Evolutionary conservation across 2,113 vertebrate species (phyloP).

Genomic region (Pseudorhombus dupliciocellatus): DNA sequence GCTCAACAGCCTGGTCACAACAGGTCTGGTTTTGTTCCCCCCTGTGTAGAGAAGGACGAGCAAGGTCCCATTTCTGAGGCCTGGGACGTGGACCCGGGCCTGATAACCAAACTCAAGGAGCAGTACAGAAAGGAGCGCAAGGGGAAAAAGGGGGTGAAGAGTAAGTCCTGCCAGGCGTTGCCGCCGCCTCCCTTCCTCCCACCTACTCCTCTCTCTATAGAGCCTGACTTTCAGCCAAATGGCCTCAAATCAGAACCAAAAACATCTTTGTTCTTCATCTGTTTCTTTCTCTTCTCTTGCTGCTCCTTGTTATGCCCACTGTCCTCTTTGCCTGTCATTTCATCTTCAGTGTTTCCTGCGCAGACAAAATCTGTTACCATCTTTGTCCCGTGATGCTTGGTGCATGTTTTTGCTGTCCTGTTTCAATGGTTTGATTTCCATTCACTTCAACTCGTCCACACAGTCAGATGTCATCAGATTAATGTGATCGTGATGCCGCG

Average conservation of each 20-base stretch:
- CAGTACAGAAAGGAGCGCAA: slow-evolving; percentile 99
- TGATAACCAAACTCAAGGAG: slow-evolving; percentile 99
- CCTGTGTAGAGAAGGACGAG: slow-evolving; percentile 98
- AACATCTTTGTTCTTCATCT: slow-evolving; percentile 34
- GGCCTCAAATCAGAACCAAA: slow-evolving; percentile 53
- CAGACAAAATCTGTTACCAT: slow-evolving; percentile 19
- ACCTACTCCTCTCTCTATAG: slow-evolving; percentile 66
- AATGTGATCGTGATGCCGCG: neutral
- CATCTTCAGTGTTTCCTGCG: slow-evolving; percentile 33
- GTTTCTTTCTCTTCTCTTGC: slow-evolving; percentile 76
- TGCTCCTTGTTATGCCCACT: slow-evolving; percentile 68
- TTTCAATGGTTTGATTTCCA: slow-evolving; percentile 18
- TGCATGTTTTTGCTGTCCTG: slow-evolving; percentile 48
- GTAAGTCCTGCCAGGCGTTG: slow-evolving; percentile 91
- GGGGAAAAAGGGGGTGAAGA: slow-evolving; percentile 99
- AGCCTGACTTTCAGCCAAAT: slow-evolving; percentile 61
- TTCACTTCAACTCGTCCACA: slow-evolving; percentile 27
- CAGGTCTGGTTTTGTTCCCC: slow-evolving; percentile 88
- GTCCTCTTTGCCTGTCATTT: slow-evolving; percentile 45
- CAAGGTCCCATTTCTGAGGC: slow-evolving; percentile 94
- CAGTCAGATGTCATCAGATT: slow-evolving; percentile 17
- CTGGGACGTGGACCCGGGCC: slow-evolving; percentile 99
- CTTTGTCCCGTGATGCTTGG: slow-evolving; percentile 18
- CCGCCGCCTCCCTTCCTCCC: slow-evolving; percentile 70
- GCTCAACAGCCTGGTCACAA: slow-evolving; percentile 87